These are phyloP conservation scores for Sebastes nivosus DNA, from an alignment of 2,797 vertebrate genomes.

Conservation along the genomic window DNA sequence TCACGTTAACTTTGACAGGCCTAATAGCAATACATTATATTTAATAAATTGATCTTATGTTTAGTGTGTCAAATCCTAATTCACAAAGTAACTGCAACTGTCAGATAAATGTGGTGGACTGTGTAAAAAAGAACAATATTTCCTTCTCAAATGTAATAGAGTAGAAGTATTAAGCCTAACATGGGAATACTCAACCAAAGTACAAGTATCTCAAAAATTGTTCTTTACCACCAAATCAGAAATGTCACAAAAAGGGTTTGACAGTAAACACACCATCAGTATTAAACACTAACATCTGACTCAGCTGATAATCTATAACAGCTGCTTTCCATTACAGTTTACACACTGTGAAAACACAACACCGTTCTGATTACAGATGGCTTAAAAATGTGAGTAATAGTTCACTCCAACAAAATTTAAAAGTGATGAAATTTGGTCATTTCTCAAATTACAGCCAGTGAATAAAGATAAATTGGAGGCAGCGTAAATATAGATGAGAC, in stretches of 20 bases:
- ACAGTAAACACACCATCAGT: neutral
- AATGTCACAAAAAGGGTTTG: neutral
- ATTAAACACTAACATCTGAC: constrained; percentile 12
- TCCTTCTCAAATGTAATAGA: neutral
- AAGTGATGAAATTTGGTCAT: neutral
- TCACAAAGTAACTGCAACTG: neutral
- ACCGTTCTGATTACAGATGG: neutral
- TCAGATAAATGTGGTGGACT: neutral
- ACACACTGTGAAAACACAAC: neutral
- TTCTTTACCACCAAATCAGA: neutral
- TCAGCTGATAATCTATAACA: neutral
- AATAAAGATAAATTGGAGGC: neutral
- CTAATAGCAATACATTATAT: neutral
- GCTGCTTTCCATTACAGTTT: constrained; percentile 20
- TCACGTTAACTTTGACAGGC: too few relatives aligned
- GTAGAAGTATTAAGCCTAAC: neutral
- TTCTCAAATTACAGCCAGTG: neutral
- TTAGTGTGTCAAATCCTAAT: neutral
- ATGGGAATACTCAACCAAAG: neutral
- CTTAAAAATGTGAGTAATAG: neutral
- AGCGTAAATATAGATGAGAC: neutral
- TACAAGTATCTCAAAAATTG: neutral
- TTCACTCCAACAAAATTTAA: neutral
- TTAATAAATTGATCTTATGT: neutral
- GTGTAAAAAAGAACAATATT: neutral